Evolutionary conservation across 2,888 invertebrate species (phyloP).

Genomic region (Protophormia terraenovae): DNA sequence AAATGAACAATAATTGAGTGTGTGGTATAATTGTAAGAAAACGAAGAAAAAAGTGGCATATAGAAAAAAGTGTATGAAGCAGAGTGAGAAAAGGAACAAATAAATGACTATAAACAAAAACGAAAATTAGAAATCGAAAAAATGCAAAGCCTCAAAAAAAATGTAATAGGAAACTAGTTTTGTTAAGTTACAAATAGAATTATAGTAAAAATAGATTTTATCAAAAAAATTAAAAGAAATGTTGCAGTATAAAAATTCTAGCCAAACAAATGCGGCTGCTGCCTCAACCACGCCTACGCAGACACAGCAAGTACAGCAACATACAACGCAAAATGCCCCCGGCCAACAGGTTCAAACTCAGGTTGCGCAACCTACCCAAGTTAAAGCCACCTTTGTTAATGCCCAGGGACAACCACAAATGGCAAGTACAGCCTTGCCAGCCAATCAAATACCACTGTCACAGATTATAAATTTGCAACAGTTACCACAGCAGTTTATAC

Average conservation of each 20-base stretch:
- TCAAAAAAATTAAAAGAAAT: slow-evolving; percentile 67
- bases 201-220: not conserved
- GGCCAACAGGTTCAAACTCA: slow-evolving; percentile 62
- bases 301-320: slow-evolving; percentile 62
- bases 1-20: slow-evolving; percentile 22
- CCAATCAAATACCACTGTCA: slow-evolving; percentile 72
- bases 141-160: not conserved
- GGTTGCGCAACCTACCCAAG: slow-evolving; percentile 70
- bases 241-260: slow-evolving; percentile 76
- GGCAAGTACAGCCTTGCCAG: slow-evolving; percentile 56
- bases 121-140: slow-evolving; percentile 27
- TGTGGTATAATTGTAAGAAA: slow-evolving; percentile 45
- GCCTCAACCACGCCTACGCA: slow-evolving; percentile 65
- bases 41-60: slow-evolving; percentile 33
- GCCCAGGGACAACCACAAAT: slow-evolving; percentile 58
- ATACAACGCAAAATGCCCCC: slow-evolving; percentile 50
- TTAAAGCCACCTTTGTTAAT: slow-evolving; percentile 72
- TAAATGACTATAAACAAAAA: slow-evolving; percentile 57
- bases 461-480: slow-evolving; percentile 78
- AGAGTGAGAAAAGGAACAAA: slow-evolving; percentile 17
- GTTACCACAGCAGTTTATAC: slow-evolving; percentile 75
- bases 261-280: slow-evolving; percentile 58
- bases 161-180: not conserved
- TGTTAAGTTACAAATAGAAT: not conserved
- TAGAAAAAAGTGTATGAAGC: slow-evolving; percentile 15